Evolutionary conservation across 2,888 invertebrate genomes (phyloP).

Genomic region (Gymnosoma rotundatum): DNA sequence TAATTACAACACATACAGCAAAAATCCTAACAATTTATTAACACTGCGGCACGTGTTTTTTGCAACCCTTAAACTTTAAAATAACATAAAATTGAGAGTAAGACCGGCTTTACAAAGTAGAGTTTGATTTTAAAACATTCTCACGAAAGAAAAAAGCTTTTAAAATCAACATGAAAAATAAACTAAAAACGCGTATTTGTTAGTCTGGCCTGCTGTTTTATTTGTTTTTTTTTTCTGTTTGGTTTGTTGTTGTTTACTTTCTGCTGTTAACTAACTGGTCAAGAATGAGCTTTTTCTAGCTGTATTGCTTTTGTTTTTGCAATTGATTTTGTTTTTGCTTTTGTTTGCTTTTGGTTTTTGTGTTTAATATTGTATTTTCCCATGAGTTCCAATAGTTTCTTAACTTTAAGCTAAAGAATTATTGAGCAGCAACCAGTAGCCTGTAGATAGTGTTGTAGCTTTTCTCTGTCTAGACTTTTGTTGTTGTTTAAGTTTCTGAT

Average conservation of each 20-base stretch:
- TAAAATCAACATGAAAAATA: conserved; percentile 7
- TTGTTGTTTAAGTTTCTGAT: conserved; percentile 1
- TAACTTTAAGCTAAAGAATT: conserved; percentile 58
- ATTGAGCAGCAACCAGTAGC: conserved; percentile 49
- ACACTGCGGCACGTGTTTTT: background rate
- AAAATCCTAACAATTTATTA: background rate
- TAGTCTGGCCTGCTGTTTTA: background rate
- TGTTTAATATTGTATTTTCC: conserved; percentile 16
- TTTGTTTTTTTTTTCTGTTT: conserved; percentile 23
- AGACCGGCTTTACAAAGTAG: background rate
- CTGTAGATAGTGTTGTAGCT: conserved; percentile 27
- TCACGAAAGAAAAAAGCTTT: conserved; percentile 21
- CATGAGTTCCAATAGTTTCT: conserved; percentile 9
- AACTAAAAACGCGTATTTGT: background rate
- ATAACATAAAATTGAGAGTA: background rate
- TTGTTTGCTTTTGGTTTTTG: conserved; percentile 38
- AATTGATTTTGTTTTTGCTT: background rate
- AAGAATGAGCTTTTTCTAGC: conserved; percentile 58
- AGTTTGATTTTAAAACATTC: background rate
- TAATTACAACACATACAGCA: too few relatives aligned
- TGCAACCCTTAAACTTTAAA: conserved; percentile 30
- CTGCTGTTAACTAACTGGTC: conserved; percentile 20
- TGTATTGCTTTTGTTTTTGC: conserved; percentile 42
- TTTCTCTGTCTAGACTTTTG: conserved; percentile 9
- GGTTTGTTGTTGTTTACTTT: conserved; percentile 15